Conservation (phyloP, 2,113 vertebrate genomes). For the Myiagra hebetior region DNA sequence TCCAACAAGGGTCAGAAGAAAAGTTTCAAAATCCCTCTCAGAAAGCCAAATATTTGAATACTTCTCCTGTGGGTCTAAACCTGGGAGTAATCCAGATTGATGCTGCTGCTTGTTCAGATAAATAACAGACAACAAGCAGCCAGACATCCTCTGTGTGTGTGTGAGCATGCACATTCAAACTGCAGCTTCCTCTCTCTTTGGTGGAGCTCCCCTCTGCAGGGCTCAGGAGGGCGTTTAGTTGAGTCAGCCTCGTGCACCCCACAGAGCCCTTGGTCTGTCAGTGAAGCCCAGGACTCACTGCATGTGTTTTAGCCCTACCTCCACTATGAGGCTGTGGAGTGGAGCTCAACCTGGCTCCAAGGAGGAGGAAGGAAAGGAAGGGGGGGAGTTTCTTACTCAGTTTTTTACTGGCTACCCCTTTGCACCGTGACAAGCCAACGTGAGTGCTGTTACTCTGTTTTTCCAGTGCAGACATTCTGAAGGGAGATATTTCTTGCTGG, state of each 20-base stretch:
- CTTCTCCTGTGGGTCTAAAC: background rate
- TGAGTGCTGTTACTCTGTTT: background rate
- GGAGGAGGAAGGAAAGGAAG: background rate
- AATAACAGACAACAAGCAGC: background rate
- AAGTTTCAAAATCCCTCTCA: background rate
- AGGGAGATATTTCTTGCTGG: background rate
- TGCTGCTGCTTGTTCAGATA: background rate
- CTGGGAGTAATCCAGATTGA: background rate
- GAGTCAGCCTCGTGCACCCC: background rate
- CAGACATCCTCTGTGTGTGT: background rate
- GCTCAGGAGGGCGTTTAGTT: background rate
- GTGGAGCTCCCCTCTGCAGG: background rate
- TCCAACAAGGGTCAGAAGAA: background rate
- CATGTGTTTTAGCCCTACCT: background rate
- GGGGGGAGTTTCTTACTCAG: background rate
- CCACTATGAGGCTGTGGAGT: background rate
- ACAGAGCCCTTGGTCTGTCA: background rate
- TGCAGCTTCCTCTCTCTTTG: background rate
- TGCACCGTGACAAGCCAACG: accelerated
- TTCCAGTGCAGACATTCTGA: background rate
- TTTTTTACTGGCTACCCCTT: background rate
- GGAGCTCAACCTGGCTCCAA: background rate
- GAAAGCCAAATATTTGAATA: background rate
- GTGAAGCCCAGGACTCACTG: background rate
- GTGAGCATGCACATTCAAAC: background rate